Evolutionary conservation across 2,888 invertebrate genomes (phyloP), one percentile per base, ranked within the genome.

Genomic region (Lepidochrysops patricia): DNA sequence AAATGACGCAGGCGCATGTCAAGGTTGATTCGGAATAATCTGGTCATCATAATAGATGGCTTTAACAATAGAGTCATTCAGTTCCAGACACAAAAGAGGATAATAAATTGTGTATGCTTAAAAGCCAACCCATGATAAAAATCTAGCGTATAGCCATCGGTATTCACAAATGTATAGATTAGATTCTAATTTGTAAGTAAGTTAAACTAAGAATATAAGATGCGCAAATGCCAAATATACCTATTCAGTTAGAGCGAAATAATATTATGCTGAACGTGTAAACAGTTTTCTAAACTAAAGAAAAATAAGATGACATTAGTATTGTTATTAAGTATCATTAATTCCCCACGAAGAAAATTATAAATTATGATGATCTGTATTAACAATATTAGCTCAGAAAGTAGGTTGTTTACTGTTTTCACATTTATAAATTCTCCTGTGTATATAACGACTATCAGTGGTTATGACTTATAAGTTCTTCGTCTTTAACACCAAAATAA

Each of bases 21-120:
- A 60, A 29, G 4, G 12, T 62, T 48, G 57, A 57, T 60, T 60
- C 63, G 63, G 60, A 54, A 60, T 61, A 29, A 56, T 34, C 56
- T 60, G 60, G 60, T 60, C 57, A 59, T 50, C 43, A 43, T 19
- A 43, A 43, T 43, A 60, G 52, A 34, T 58, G 49, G 29, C 13
- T 49, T 27, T 43, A 23, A 43, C 43, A 43, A 43, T 43, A 23
- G 43, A 9, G 19, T 23, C 12, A 43, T 43, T 43, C 43, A 23
- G 19, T 43, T 43, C 9, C 19, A 15, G 43, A 43, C 23, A 43
- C 19, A 43, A 43, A 43, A 43, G 19, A 43, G 19, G 43, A 43
- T 7, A n/a, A n/a, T n/a, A 29, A 9, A 29, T 19, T 19, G 0
- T 43, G 12, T 43, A 23, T 43, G 43, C 43, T 43, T 43, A 43